Evolutionary conservation across 2,113 vertebrate genomes (phyloP).

Genomic region (Mystacornis crossleyi): DNA sequence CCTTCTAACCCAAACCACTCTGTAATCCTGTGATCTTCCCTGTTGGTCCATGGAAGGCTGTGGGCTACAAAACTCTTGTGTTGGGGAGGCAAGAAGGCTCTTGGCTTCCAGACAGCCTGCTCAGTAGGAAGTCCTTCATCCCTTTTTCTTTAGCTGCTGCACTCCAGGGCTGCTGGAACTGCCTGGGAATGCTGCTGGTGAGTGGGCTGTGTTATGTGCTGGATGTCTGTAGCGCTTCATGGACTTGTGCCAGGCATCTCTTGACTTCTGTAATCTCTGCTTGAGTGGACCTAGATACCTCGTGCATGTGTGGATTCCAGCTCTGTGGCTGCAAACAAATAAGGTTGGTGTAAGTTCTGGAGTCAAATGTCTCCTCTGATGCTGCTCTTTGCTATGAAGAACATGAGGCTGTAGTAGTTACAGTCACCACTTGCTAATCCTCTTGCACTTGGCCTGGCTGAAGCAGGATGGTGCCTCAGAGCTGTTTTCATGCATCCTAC

Average conservation of each 20-base stretch:
- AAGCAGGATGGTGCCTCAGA: background rate
- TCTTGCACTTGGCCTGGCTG: background rate
- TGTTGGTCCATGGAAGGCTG: background rate
- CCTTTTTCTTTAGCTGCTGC: background rate
- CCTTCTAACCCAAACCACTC: background rate
- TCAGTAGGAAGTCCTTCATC: background rate
- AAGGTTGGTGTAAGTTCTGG: background rate
- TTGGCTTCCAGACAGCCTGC: background rate
- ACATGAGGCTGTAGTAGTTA: background rate
- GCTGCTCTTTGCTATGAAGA: background rate
- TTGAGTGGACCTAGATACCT: constrained; percentile 39
- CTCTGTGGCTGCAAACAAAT: background rate
- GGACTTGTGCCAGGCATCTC: constrained; percentile 41
- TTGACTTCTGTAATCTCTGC: constrained; percentile 54
- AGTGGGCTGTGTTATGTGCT: background rate
- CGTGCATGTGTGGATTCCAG: background rate
- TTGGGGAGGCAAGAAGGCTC: background rate
- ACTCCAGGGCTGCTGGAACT: background rate
- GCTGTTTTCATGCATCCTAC: background rate
- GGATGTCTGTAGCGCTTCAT: background rate
- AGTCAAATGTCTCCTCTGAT: background rate
- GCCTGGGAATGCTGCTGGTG: background rate
- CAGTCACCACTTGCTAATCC: background rate
- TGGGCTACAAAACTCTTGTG: background rate
- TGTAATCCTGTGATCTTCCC: background rate